phyloP scores from a whole-genome alignment of 2,797 vertebrate species.

The Menidia menidia region DNA sequence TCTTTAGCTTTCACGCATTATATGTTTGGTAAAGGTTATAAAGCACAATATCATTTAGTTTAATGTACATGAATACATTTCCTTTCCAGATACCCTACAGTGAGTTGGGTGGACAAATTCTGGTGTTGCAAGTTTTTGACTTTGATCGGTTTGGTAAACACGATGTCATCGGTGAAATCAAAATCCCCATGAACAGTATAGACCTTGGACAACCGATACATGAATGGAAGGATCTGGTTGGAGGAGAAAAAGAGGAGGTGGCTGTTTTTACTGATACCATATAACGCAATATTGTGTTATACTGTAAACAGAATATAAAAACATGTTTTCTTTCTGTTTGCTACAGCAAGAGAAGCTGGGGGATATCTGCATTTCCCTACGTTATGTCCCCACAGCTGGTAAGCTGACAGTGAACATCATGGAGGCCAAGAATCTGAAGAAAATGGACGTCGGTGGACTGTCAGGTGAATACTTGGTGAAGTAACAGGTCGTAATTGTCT shows the following conservation, averaged over 20 bases:
- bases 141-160: slow-evolving; percentile 94
- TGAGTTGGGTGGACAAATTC: slow-evolving; percentile 89
- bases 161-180: slow-evolving; percentile 89
- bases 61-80: accelerated
- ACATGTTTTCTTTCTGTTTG: not conserved
- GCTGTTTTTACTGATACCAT: not conserved
- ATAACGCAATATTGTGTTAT: too few relatives aligned
- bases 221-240: slow-evolving; percentile 86
- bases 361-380: slow-evolving; percentile 92
- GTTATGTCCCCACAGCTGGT: slow-evolving; percentile 91
- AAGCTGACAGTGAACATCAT: slow-evolving; percentile 90
- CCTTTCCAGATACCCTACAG: slow-evolving; percentile 85
- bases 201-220: slow-evolving; percentile 86
- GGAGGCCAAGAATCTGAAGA: slow-evolving; percentile 93
- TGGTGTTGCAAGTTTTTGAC: slow-evolving; percentile 90
- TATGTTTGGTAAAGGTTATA: not conserved
- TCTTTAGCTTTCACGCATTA: not conserved
- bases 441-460: slow-evolving; percentile 92
- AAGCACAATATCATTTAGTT: not conserved
- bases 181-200: slow-evolving; percentile 88
- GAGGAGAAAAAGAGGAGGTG: slow-evolving; percentile 89
- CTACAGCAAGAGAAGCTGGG: slow-evolving; percentile 90
- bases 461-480: slow-evolving; percentile 80
- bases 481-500: too few relatives aligned
- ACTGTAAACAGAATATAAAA: not conserved